phyloP scores from a whole-genome alignment of 2,113 vertebrate species.

The Tupaia tana region DNA sequence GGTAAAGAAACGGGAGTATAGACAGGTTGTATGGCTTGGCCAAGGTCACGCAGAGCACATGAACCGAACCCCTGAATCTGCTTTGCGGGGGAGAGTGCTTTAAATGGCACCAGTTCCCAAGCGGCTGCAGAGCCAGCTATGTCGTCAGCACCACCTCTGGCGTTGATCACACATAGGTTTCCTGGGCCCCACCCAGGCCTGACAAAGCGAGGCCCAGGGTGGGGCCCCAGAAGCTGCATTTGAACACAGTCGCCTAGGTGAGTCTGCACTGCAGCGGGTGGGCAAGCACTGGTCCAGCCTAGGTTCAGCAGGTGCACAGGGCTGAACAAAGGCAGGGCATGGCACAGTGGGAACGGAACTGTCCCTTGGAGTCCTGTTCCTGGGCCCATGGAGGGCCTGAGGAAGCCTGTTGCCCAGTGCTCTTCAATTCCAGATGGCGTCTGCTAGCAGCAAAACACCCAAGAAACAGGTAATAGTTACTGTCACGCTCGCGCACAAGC shows the following conservation, averaged over 20 bases:
- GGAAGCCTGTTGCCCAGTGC: neutral
- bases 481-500: too few relatives aligned
- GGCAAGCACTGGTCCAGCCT: neutral
- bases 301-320: neutral
- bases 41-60: neutral
- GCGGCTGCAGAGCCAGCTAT: neutral
- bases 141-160: neutral
- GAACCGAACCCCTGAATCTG: neutral
- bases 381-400: neutral
- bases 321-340: too few relatives aligned
- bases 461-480: neutral
- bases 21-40: neutral
- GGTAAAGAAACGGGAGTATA: neutral
- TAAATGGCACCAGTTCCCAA: conserved; percentile 49
- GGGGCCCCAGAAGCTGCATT: neutral
- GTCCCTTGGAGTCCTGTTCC: neutral
- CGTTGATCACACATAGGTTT: neutral
- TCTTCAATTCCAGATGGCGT: neutral
- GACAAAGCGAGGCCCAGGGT: neutral
- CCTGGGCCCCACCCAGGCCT: conserved; percentile 55
- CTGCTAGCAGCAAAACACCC: neutral
- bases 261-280: neutral
- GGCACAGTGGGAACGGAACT: neutral
- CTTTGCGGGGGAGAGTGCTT: neutral
- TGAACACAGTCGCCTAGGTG: neutral